Evolutionary conservation across 2,113 vertebrate species (phyloP).

Genomic region (Morone saxatilis): DNA sequence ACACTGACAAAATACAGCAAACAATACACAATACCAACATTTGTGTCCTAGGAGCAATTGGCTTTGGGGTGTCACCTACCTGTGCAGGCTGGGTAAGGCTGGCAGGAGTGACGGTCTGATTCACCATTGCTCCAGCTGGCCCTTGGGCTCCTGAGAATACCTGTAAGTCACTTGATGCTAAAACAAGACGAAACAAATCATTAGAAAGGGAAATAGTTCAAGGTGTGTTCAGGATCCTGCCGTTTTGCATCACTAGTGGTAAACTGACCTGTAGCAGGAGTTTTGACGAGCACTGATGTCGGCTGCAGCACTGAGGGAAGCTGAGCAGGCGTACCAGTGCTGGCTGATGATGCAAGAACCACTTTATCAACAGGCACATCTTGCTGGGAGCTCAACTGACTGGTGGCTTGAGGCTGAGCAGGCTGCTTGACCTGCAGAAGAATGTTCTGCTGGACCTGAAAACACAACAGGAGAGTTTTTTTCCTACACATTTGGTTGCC

Average conservation of each 20-base stretch:
- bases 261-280: constrained; percentile 77
- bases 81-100: constrained; percentile 85
- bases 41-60: neutral
- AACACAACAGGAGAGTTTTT: constrained; percentile 14
- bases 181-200: constrained; percentile 12
- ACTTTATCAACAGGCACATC: constrained; percentile 77
- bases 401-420: constrained; percentile 57
- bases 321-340: constrained; percentile 63
- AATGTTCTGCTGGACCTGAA: constrained; percentile 90
- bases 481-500: too few relatives aligned
- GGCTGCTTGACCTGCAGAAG: constrained; percentile 86
- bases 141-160: constrained; percentile 84
- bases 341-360: constrained; percentile 70
- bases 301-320: constrained; percentile 84
- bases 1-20: neutral
- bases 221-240: neutral
- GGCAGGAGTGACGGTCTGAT: constrained; percentile 79
- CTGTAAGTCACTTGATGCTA: constrained; percentile 87
- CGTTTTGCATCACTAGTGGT: neutral
- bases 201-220: neutral
- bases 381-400: constrained; percentile 80
- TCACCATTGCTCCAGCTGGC: constrained; percentile 80
- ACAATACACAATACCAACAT: neutral
- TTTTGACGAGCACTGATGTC: constrained; percentile 86
- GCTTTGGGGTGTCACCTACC: constrained; percentile 67